Conservation (phyloP, 2,797 vertebrate genomes). For the Perodicticus potto region DNA sequence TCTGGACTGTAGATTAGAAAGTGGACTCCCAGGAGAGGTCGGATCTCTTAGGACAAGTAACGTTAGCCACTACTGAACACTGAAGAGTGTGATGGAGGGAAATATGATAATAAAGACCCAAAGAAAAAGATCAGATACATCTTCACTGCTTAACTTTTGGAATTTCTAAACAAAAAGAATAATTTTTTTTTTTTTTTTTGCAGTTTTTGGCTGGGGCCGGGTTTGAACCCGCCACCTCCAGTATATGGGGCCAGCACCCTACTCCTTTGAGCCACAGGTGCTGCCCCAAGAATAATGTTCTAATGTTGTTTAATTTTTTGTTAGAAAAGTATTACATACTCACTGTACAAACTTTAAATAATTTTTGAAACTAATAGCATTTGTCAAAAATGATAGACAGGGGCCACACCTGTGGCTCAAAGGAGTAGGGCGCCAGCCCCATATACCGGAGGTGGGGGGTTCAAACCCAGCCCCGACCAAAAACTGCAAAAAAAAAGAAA, state of each 20-base stretch:
- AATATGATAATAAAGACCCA: background rate
- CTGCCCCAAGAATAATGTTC: background rate
- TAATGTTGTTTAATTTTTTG: background rate
- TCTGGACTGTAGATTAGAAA: background rate
- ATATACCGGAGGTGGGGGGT: no score
- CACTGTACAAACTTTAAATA: conserved; percentile 16
- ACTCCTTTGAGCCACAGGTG: no score
- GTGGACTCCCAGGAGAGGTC: conserved; percentile 15
- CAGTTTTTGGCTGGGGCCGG: no score
- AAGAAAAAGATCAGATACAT: background rate
- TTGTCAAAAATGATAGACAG: conserved; percentile 45
- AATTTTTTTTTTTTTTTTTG: no score
- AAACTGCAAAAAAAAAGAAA: background rate
- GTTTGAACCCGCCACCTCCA: no score
- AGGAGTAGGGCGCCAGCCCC: no score
- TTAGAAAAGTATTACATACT: conserved; percentile 9
- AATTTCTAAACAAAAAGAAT: conserved; percentile 26
- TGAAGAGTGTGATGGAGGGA: background rate
- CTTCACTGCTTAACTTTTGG: conserved; percentile 24
- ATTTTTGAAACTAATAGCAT: conserved; percentile 41
- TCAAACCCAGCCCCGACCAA: no score
- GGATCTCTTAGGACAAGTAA: conserved; percentile 3
- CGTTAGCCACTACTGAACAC: background rate
- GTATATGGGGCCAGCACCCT: no score
- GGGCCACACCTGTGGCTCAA: no score